phyloP scores from a whole-genome alignment of 2,797 vertebrate species.

The Microctenopoma steveboyesi region DNA sequence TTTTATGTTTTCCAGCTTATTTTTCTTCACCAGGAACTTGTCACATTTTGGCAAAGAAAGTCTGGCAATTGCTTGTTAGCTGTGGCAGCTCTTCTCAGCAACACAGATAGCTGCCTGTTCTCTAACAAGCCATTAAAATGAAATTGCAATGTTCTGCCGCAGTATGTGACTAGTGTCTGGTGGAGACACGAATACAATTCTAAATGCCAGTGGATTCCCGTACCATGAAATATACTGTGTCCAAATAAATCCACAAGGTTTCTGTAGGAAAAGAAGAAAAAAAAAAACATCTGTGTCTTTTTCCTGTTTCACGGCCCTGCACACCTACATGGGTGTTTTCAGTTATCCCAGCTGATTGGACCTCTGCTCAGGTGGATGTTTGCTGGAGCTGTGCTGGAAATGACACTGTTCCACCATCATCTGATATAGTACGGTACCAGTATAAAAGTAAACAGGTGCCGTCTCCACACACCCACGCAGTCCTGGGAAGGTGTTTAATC shows the following conservation, averaged over 20 bases:
- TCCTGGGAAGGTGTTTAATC: slow-evolving; percentile 10
- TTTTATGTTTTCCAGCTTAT: slow-evolving; percentile 29
- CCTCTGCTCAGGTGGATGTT: background rate
- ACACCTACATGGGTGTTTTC: slow-evolving; percentile 6
- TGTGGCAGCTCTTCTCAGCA: slow-evolving; percentile 11
- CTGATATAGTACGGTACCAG: too few species aligned
- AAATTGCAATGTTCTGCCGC: slow-evolving; percentile 10
- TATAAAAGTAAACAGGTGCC: slow-evolving; percentile 1
- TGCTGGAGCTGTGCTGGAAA: slow-evolving; percentile 1
- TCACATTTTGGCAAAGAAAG: slow-evolving; percentile 46
- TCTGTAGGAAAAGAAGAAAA: background rate
- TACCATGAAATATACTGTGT: slow-evolving; percentile 10
- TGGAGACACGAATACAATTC: slow-evolving; percentile 14
- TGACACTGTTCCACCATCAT: background rate
- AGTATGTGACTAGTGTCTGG: slow-evolving; percentile 18
- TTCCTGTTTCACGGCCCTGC: background rate
- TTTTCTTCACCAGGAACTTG: slow-evolving; percentile 35
- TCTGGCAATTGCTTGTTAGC: slow-evolving; percentile 56
- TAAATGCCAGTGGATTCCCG: slow-evolving; percentile 27
- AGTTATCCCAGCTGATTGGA: slow-evolving; percentile 3
- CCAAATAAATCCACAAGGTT: slow-evolving; percentile 21
- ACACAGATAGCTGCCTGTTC: slow-evolving; percentile 29
- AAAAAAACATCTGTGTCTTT: background rate
- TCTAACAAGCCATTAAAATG: slow-evolving; percentile 63
- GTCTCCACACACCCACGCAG: slow-evolving; percentile 14